Conservation (phyloP, 2,888 invertebrate species). For the Sabatieria punctata region DNA sequence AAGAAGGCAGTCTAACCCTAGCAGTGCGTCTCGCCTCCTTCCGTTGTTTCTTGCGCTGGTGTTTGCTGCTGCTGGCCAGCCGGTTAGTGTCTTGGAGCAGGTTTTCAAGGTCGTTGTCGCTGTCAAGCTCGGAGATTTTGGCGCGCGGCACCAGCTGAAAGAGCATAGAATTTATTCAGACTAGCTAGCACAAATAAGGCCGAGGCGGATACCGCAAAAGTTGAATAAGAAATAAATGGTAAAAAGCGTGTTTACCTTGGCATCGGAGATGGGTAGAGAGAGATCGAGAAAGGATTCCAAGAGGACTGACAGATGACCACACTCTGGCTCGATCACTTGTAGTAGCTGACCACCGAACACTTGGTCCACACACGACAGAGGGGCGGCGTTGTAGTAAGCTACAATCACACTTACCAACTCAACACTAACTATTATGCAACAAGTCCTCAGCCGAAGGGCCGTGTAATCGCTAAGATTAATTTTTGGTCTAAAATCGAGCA, state of each 20-base stretch:
- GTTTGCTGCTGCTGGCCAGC: constrained; percentile 8
- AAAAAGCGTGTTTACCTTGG: no score
- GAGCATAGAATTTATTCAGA: no score
- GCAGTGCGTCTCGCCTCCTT: constrained; percentile 3
- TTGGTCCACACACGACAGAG: constrained; percentile 49
- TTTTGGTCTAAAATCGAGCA: constrained; percentile 14
- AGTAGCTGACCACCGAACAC: constrained; percentile 83
- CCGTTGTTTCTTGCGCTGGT: constrained; percentile 4
- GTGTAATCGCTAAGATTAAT: constrained; percentile 7
- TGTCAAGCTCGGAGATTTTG: no score
- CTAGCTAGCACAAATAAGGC: no score
- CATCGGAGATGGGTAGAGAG: constrained; percentile 59
- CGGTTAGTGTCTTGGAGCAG: no score
- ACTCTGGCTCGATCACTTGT: constrained; percentile 69
- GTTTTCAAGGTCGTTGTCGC: no score
- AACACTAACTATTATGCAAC: not conserved
- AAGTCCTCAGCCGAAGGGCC: not conserved
- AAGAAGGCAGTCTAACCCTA: no score
- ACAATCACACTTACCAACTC: constrained; percentile 4
- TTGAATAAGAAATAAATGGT: no score
- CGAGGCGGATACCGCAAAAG: no score
- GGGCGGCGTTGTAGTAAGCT: constrained; percentile 34
- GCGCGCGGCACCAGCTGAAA: no score
- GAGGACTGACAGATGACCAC: constrained; percentile 54
- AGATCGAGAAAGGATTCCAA: constrained; percentile 86